Evolutionary conservation across 2,797 vertebrate species (phyloP).

Genomic region (Poeciliopsis turneri): DNA sequence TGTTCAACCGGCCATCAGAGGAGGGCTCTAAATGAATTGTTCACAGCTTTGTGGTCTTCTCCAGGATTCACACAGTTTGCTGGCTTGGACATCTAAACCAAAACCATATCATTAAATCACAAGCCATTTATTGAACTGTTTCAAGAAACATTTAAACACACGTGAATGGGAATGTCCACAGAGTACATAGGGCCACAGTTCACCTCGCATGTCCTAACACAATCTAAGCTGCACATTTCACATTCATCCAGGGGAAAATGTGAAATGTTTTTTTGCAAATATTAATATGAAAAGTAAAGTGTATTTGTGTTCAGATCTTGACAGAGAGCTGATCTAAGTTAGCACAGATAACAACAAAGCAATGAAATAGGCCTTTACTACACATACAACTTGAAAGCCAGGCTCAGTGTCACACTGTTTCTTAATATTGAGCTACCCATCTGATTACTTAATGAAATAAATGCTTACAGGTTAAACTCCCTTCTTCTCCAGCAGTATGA

Average conservation of each 20-base stretch:
- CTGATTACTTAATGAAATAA: neutral
- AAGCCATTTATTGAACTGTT: neutral
- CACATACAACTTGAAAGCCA: neutral
- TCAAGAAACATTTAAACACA: neutral
- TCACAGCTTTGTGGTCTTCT: conserved; percentile 45
- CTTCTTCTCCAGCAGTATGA: neutral
- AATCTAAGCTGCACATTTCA: neutral
- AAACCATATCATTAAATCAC: conserved; percentile 29
- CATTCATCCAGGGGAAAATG: neutral
- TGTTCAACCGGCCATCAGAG: conserved; percentile 51
- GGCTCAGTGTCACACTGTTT: neutral
- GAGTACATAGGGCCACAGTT: neutral
- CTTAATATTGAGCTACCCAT: neutral
- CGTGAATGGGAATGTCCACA: neutral
- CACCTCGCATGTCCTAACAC: neutral
- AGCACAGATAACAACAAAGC: neutral
- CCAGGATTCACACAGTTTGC: conserved; percentile 40
- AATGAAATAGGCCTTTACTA: neutral
- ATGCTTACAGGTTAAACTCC: neutral
- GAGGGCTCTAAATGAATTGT: conserved; percentile 58
- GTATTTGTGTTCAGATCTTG: neutral
- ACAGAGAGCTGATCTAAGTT: neutral
- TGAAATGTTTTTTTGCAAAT: too few species aligned
- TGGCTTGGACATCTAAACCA: conserved; percentile 43
- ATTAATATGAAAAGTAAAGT: neutral